Percentiles rank a stretch among this genome's conserved stretches.
Evolutionary conservation across 64 coral and sea anemone species (phyloP).

Genomic region (Stichodactyla mertensii): DNA sequence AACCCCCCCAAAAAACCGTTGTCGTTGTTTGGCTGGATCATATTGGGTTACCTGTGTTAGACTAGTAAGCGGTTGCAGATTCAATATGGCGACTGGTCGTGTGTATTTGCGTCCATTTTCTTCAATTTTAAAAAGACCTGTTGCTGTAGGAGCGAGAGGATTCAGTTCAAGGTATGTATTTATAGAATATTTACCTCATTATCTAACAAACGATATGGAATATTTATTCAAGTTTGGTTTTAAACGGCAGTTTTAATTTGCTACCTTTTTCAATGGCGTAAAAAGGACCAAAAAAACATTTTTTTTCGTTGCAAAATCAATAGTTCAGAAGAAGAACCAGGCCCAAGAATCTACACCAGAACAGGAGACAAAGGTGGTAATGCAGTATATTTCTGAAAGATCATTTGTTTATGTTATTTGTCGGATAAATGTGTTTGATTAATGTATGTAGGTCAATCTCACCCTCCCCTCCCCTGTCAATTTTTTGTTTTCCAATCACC

Average conservation of each 20-base stretch:
- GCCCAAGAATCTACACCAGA: slow-evolving; percentile 83
- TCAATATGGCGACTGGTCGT: background rate
- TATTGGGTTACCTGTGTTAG: background rate
- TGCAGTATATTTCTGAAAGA: background rate
- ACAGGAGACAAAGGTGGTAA: slow-evolving; percentile 76
- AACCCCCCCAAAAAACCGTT: no score
- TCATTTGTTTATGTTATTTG: no score
- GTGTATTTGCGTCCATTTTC: background rate
- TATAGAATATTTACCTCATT: background rate
- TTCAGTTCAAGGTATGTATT: background rate
- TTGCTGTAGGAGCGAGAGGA: background rate
- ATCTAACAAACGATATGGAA: no score
- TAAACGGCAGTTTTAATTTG: no score
- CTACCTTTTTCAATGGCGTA: background rate
- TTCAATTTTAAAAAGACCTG: background rate
- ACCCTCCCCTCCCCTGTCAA: no score
- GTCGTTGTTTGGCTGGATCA: no score
- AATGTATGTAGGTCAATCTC: no score
- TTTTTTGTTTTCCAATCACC: no score
- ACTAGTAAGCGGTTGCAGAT: background rate
- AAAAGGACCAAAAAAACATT: background rate
- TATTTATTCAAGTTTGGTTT: background rate
- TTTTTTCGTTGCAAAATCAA: background rate
- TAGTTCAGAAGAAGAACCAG: slow-evolving; percentile 18
- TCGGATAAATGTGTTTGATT: no score